These are phyloP conservation scores for Poeciliopsis gracilis DNA, from an alignment of 2,797 vertebrate species.

Conservation along the genomic window DNA sequence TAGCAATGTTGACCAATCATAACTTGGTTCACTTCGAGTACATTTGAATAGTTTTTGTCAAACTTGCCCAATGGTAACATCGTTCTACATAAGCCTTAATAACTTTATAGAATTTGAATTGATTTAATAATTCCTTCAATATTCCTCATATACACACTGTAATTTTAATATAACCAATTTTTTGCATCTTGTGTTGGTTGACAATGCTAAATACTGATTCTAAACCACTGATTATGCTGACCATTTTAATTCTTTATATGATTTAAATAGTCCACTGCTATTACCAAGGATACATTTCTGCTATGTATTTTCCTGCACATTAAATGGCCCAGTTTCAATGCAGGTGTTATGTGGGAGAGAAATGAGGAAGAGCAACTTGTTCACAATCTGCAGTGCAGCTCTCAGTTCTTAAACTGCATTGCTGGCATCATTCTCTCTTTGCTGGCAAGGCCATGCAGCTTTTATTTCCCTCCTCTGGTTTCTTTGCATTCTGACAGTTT, in stretches of 20 bases:
- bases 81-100: neutral
- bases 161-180: neutral
- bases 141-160: neutral
- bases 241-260: neutral
- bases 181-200: neutral
- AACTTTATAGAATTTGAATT: neutral
- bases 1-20: neutral
- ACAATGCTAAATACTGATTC: neutral
- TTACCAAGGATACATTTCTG: neutral
- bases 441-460: constrained; percentile 53
- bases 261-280: neutral
- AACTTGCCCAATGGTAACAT: neutral
- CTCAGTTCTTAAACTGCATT: constrained; percentile 54
- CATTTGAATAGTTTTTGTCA: neutral
- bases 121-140: neutral
- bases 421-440: constrained; percentile 52
- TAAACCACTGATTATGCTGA: neutral
- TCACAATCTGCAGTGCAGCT: constrained; percentile 71
- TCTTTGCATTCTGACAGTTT: constrained; percentile 37
- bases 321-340: constrained; percentile 17
- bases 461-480: constrained; percentile 40
- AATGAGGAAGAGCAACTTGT: constrained; percentile 40
- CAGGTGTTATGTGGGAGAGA: constrained; percentile 23
- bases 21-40: neutral
- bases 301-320: constrained; percentile 7